Conservation (phyloP, 2,797 vertebrate genomes). For the Crypturellus tataupa region DNA sequence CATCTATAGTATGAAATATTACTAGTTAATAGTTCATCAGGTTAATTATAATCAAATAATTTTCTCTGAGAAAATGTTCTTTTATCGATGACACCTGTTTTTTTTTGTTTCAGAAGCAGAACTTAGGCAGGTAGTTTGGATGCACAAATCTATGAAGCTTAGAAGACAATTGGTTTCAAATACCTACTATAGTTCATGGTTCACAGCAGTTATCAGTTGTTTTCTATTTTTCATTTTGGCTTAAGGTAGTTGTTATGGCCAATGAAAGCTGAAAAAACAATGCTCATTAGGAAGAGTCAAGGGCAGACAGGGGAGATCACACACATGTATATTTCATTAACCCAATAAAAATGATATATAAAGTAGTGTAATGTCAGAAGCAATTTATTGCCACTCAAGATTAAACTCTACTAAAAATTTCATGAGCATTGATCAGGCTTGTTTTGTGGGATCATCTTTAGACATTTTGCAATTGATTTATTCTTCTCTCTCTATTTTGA, state of each 20-base stretch:
- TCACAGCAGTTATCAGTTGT: not conserved
- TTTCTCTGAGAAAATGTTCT: not conserved
- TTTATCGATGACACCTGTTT: not conserved
- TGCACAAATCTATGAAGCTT: not conserved
- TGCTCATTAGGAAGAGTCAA: constrained; percentile 32
- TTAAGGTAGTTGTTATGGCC: not conserved
- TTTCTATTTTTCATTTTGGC: not conserved
- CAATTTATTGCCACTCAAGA: constrained; percentile 28
- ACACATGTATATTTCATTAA: constrained; percentile 45
- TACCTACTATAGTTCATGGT: not conserved
- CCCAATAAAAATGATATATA: constrained; percentile 43
- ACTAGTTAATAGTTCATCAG: not conserved
- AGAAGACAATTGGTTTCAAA: not conserved
- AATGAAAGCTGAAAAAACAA: not conserved
- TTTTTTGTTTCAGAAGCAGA: not conserved
- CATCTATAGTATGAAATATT: not conserved
- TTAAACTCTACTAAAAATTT: constrained; percentile 55
- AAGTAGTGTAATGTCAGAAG: constrained; percentile 38
- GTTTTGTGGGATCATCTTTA: constrained; percentile 42
- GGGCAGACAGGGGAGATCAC: not conserved
- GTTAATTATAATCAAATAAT: not conserved
- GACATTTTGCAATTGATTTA: constrained; percentile 27
- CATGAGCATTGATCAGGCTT: constrained; percentile 30
- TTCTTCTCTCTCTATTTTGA: constrained; percentile 22
- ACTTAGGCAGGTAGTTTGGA: not conserved